Evolutionary conservation across 2,113 vertebrate species (phyloP), one percentile per base, ranked within the genome.

Genomic region (Dryoscopus gambensis): DNA sequence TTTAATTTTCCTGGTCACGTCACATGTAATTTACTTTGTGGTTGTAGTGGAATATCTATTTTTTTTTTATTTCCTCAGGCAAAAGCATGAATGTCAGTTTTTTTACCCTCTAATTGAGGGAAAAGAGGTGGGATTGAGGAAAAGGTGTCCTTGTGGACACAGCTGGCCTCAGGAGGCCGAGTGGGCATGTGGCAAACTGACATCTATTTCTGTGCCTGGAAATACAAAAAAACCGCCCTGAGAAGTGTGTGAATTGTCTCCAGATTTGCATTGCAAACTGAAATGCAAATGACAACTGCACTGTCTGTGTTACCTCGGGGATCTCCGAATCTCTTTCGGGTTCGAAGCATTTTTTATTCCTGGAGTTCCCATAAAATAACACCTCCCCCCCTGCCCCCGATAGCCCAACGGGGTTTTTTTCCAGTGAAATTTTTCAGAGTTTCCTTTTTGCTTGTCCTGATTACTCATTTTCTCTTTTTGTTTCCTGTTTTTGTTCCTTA

Each of bases 401-500:
- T 75, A 87, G 49, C 50, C 71, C 68, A 20, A 87, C 22, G 13
- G 78, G 56, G 82, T 91, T 89, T 93, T 93, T 81, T 91, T 69
- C 93, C 90, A 90, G 83, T 95, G 95, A 96, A 89, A 87, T 95
- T 52, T 87, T 95, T 97, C 94, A 90, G 93, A 96, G 93, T 97
- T 96, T 95, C 97, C 93, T 97, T 96, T 97, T 97, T 74, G 97
- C 98, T 97, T 96, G 94, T 98, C 97, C 96, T 91, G 95, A 97
- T 98, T 96, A 98, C 98, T 98, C 98, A 98, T 98, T 96, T 97
- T 98, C 98, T 98, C 98, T 98, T 97, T 97, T 97, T 98, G 96
- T 98, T 98, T 98, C 96, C 96, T 98, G 97, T 98, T 98, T 89
- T 89, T 98, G 95, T 97, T 98, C 97, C 96, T 98, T 97, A 96